Percentiles rank a stretch among this genome's conserved stretches.
Conservation (phyloP, 1,140 invertebrate genomes). For the Drosophila arizonae region DNA sequence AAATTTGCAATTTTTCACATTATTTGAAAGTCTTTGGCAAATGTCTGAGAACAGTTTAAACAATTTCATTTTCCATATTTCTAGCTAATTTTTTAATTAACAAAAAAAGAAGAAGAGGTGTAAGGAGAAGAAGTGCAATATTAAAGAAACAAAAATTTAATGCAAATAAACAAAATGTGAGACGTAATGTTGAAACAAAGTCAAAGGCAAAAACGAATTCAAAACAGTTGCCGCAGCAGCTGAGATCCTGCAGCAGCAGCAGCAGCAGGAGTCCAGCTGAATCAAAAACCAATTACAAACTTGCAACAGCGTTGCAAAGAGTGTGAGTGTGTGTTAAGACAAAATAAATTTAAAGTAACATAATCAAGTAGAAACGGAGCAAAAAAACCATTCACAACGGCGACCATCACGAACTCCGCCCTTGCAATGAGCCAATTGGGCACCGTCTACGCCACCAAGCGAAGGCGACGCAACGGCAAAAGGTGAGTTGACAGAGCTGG, state of each 20-base stretch:
- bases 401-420: slow-evolving; percentile 82
- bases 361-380: slow-evolving; percentile 34
- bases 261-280: slow-evolving; percentile 50
- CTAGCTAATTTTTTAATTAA: not conserved
- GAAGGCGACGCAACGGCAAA: slow-evolving; percentile 95
- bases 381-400: slow-evolving; percentile 80
- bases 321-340: slow-evolving; percentile 13
- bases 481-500: slow-evolving; percentile 86
- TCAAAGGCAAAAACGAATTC: slow-evolving; percentile 42
- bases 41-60: not conserved
- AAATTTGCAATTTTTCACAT: no score
- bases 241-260: slow-evolving; percentile 22
- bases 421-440: slow-evolving; percentile 92
- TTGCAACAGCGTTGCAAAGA: slow-evolving; percentile 33
- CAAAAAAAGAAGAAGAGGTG: not conserved
- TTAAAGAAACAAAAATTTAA: slow-evolving; percentile 37
- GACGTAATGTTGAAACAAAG: slow-evolving; percentile 63
- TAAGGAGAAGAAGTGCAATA: slow-evolving; percentile 51
- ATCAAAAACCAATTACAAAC: slow-evolving; percentile 64
- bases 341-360: slow-evolving; percentile 44
- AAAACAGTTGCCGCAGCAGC: slow-evolving; percentile 49
- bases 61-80: not conserved
- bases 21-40: no score
- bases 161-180: slow-evolving; percentile 62
- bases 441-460: slow-evolving; percentile 97